Base-by-base conservation (phyloP, 2,888 invertebrate genomes). In the Heliconius cydno region DNA sequence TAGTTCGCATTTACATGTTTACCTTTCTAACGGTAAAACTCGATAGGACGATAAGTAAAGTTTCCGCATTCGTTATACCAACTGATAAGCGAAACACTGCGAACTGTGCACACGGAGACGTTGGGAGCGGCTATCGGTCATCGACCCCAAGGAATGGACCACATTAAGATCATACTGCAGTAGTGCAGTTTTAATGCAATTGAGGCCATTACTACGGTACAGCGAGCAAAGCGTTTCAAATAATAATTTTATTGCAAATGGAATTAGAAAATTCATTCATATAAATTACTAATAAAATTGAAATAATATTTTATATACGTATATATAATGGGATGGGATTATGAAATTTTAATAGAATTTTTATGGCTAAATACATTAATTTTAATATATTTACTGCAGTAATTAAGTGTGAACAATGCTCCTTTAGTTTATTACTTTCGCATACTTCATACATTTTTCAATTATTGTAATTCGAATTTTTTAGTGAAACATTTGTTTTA, bases 111-210 rank as follows among this genome's bases (percentile, higher is more conserved):
- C 83, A 84, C 83, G 15, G 41, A 70, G 41, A 70, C 81, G 76
- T 77, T 77, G 68, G 72, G 71, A 66, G 76, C 25, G 77, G 76
- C 76, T 85, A 85, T 85, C 85, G 85, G 83, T 84, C 85, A 84
- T 84, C 82, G 81, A 85, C 83, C 82, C 66, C 70, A 79, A 79
- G 80, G 81, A 81, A 84, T 80, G 80, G 81, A 79, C 76, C 68
- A 79, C 79, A 82, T 79, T 82, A 80, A 82, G 83, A 82, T 83
- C 77, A 81, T 79, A 81, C 82, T 81, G 79, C 68, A 80, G 80
- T 80, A 82, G 81, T 82, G 82, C 80, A 77, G 41, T 65, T 73
- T 38, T 71, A 74, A 79, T 72, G 81, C 76, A 79, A 78, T 81
- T 79, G 79, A 76, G 68, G 77, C 71, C 71, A 46, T 25, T 60